Evolutionary conservation across 2,888 invertebrate genomes (phyloP).

Genomic region (Augiades crinisus): DNA sequence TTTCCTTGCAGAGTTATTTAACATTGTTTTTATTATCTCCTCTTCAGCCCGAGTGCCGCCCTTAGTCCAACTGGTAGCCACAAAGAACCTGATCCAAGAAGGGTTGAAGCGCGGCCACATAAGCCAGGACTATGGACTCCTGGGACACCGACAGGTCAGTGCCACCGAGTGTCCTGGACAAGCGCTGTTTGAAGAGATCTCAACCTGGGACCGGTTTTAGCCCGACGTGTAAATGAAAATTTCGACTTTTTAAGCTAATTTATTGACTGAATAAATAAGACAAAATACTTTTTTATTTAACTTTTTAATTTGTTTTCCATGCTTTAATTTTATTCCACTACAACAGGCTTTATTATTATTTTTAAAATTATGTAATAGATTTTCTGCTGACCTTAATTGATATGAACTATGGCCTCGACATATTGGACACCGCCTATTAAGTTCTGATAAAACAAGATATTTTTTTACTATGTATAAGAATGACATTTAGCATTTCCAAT

Average conservation of each 20-base stretch:
- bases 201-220: slow-evolving; percentile 77
- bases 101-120: slow-evolving; percentile 83
- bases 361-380: too few relatives aligned
- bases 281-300: too few relatives aligned
- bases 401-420: too few relatives aligned
- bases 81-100: slow-evolving; percentile 77
- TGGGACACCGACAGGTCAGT: slow-evolving; percentile 80
- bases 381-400: too few relatives aligned
- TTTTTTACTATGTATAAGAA: too few relatives aligned
- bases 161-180: slow-evolving; percentile 86
- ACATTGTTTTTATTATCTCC: background rate
- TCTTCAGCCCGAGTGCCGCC: slow-evolving; percentile 81
- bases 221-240: background rate
- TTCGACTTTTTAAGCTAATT: background rate
- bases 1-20: background rate
- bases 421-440: too few relatives aligned
- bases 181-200: slow-evolving; percentile 82
- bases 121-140: slow-evolving; percentile 75
- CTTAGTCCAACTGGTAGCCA: slow-evolving; percentile 72
- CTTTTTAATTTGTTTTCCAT: too few relatives aligned
- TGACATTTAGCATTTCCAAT: too few relatives aligned
- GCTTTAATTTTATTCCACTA: too few relatives aligned
- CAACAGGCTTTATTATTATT: too few relatives aligned
- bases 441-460: too few relatives aligned
- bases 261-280: background rate